phyloP scores from a whole-genome alignment of 2,888 invertebrate genomes.

The Lamproptera curius region DNA sequence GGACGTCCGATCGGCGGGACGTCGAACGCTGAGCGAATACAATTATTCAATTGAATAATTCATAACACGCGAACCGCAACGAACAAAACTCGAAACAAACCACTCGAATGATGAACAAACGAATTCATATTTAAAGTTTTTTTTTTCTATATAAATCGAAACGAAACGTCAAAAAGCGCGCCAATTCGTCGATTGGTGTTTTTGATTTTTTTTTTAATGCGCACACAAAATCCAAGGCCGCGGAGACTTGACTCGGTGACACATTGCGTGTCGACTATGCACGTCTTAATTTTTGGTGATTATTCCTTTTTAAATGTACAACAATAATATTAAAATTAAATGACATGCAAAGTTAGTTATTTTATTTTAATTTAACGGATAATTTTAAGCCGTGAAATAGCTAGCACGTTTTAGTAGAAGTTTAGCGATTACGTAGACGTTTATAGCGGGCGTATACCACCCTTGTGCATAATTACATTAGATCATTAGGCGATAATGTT shows the following conservation, averaged over 20 bases:
- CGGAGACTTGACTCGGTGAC: constrained; percentile 33
- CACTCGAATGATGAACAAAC: constrained; percentile 41
- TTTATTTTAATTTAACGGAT: too few relatives aligned
- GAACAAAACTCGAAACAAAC: constrained; percentile 48
- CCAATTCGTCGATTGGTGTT: constrained; percentile 19
- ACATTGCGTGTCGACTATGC: constrained; percentile 28
- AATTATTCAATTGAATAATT: constrained; percentile 9
- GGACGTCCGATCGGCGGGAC: constrained; percentile 55
- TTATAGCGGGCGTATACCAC: constrained; percentile 12
- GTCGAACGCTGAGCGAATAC: constrained; percentile 39
- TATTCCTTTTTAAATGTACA: too few relatives aligned
- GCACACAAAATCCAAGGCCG: constrained; percentile 34
- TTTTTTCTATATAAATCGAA: constrained; percentile 23
- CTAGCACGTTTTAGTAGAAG: too few relatives aligned
- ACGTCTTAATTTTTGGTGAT: not conserved
- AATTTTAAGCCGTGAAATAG: too few relatives aligned
- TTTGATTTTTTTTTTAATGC: constrained; percentile 16
- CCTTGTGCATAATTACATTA: constrained; percentile 60
- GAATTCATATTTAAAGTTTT: too few relatives aligned
- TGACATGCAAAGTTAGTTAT: too few relatives aligned
- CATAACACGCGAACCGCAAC: constrained; percentile 44
- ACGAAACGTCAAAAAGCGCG: constrained; percentile 29
- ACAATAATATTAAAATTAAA: too few relatives aligned
- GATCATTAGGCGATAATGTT: constrained; percentile 51
- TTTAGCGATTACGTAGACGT: not conserved